Base-by-base conservation (phyloP, 2,797 vertebrate species). In the Parambassis ranga region DNA sequence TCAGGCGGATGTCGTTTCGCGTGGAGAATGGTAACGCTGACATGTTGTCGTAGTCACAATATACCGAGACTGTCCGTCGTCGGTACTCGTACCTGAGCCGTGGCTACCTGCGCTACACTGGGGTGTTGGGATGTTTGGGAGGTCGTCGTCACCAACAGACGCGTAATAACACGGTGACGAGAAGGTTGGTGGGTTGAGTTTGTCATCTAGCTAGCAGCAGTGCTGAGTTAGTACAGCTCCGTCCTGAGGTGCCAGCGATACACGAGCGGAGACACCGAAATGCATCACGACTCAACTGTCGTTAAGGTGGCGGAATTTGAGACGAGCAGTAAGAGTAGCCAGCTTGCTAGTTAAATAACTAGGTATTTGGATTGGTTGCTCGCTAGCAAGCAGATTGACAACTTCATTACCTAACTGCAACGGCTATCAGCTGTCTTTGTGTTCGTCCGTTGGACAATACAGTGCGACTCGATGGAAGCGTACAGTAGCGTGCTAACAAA, bases 401-500 rank as follows among this genome's bases (percentile, higher is more conserved):
- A 19, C 42, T 38, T 13, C 20, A 3, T 50, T 52, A 43, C 28
- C 53, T 6, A 41, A 35, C 39, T 44, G 32, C 35, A 20, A 15
- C 38, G 60, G 65, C 44, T 32, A 58, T 81, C 86, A 82, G 79
- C 77, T 71, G 81, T 85, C 72, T 83, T 80, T 80, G 70, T 87
- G 66, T 74, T 49, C 30, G 75, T 77, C 68, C 32, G 65, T 61
- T 46, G 84, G 77, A 82, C 77, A 65, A 59, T 73, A 80, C 73
- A 50, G 77, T 68, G 74, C 64, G 49, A 79, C 66, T 81, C 64
- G 65, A 90, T 90, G 89, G 86, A 76, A 49, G 75, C 85, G 71
- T 76, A 91, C 89, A 85, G 87, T 83, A 88, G 85, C 79, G 77
- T 82, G 89, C 87, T 85, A 89, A 89, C 89, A 88, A 90, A 91